Evolutionary conservation across 2,113 vertebrate species (phyloP).

Genomic region (Herpailurus yagouaroundi): DNA sequence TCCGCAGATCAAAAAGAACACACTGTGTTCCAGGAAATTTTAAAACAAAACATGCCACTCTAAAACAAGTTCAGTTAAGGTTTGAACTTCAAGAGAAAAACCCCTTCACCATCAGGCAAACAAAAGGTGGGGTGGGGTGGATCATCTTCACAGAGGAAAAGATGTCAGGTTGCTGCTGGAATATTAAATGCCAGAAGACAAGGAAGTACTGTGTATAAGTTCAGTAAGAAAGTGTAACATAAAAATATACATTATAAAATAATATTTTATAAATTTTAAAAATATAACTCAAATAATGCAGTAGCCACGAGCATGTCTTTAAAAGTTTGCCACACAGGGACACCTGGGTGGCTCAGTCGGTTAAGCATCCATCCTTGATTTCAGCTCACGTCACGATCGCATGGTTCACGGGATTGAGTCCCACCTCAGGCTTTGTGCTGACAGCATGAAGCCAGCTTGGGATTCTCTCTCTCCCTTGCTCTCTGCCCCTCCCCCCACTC

Average conservation of each 20-base stretch:
- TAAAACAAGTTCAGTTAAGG: background rate
- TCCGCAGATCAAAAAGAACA: background rate
- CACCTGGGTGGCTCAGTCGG: too few species aligned
- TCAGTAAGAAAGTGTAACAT: background rate
- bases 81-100: background rate
- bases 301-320: background rate
- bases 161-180: background rate
- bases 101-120: background rate
- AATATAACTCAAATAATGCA: background rate
- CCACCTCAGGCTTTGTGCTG: too few species aligned
- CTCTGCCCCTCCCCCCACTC: too few species aligned
- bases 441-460: too few species aligned
- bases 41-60: constrained; percentile 7
- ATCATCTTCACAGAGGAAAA: background rate
- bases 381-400: too few species aligned
- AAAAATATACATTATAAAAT: background rate
- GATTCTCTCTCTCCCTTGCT: too few species aligned
- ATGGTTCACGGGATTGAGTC: too few species aligned
- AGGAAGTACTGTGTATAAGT: background rate
- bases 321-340: background rate
- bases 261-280: background rate
- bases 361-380: too few species aligned
- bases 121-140: background rate
- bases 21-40: background rate
- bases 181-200: background rate